These are phyloP conservation scores for Cenopis cana DNA, from an alignment of 2,888 invertebrate genomes.

Conservation along the genomic window DNA sequence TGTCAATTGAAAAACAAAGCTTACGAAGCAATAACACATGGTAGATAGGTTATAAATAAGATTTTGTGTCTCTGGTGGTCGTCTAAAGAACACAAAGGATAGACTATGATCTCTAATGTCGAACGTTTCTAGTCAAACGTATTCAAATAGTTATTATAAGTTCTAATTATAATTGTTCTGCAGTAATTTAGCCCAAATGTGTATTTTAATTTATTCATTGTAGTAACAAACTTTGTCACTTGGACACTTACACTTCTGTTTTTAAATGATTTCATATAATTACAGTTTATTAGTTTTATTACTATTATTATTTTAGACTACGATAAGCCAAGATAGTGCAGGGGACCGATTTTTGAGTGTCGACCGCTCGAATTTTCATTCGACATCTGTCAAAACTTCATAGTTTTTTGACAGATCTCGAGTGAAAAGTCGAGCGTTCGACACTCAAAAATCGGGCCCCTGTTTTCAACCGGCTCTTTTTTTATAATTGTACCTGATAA, in stretches of 20 bases:
- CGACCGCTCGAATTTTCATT: too few relatives aligned
- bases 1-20: neutral
- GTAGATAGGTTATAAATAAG: conserved; percentile 15
- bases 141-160: conserved; percentile 61
- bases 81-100: conserved; percentile 28
- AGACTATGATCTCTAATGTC: conserved; percentile 71
- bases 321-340: neutral
- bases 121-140: conserved; percentile 80
- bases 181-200: conserved; percentile 55
- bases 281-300: neutral
- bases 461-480: neutral
- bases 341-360: too few relatives aligned
- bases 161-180: conserved; percentile 59
- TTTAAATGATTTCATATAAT: conserved; percentile 20
- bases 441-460: too few relatives aligned
- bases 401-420: too few relatives aligned
- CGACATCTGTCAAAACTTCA: too few relatives aligned
- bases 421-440: too few relatives aligned
- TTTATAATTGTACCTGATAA: neutral
- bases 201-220: conserved; percentile 55
- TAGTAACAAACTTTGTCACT: conserved; percentile 51
- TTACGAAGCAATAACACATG: conserved; percentile 12
- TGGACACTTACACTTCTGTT: conserved; percentile 52
- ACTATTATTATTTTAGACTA: neutral
- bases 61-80: neutral